Evolutionary conservation across 2,888 invertebrate genomes (phyloP), one percentile per base, ranked within the genome.

Genomic region (Aphidoletes aphidimyza): DNA sequence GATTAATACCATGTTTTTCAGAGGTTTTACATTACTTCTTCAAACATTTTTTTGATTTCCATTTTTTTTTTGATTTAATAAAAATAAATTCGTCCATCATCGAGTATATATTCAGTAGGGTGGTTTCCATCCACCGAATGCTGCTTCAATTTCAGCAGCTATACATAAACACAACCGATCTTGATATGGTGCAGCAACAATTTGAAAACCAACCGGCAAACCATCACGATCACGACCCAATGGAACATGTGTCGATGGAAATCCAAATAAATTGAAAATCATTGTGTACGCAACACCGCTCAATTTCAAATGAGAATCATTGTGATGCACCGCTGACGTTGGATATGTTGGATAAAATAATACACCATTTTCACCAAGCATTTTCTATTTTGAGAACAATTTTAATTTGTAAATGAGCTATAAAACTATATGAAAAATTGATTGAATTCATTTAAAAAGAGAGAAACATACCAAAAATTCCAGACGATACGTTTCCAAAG

Each of bases 121-220:
- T 14, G 93, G 92, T 47, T 91, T 89, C 97, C 97, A 97, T 0
- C 97, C 97, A 0, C 96, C 96, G 89, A 96, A 96, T 14, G 91
- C 93, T 54, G 90, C 90, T 88, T 97, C 96, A 69, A 98, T 89
- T 87, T 95, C 94, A 86, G 91, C 91, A 0, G 97, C 97, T 5
- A 97, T 94, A 0, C 95, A 94, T 34, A 98, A 89, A 86, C 96
- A 95, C 11, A 97, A 89, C 85, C 94, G 91, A 89, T 98, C 98
- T 88, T 95, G 94, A 88, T 94, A 90, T 34, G 94, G 93, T 0
- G 92, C 93, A 0, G 94, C 95, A 85, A 96, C 86, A 6, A 96
- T 94, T 91, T 96, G 96, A 86, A 96, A 90, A 14, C 95, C 95
- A 39, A 95, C 88, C 0, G 96, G 96, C 85, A 96, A 88, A 0